Evolutionary conservation across 2,797 vertebrate species (phyloP), one percentile per base, ranked within the genome.

Genomic region (Toxotes lorentzi): DNA sequence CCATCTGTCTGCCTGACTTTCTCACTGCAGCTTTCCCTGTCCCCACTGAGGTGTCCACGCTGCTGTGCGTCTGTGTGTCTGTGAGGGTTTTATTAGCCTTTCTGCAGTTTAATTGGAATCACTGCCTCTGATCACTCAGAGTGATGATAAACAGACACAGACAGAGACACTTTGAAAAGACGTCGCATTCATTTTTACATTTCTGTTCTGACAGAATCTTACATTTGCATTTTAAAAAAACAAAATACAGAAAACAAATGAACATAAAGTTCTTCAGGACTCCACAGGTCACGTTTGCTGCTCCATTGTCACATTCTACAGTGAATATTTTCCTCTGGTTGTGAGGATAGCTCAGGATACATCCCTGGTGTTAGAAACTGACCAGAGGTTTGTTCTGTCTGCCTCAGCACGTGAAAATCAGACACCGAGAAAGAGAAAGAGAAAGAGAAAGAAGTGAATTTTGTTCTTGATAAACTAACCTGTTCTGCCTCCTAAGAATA

Each of bases 1-100:
- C 70, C 65, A 0, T 63, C 74, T 23, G 38, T 48, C 62, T 27
- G 60, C 51, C 45, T 40, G 34, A n/a, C 58, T 54, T 45, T 35
- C 71, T 70, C 59, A 13, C 51, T 68, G 5, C 14, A 40, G 21
- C 53, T 7, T 13, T 34, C 5, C n/a, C 32, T 6, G 47, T 50
- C 50, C 6, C 27, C 27, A 2, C 27, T 30, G 27, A 30, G 27
- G 27, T 30, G 34, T 35, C 14, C 50, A 12, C 56, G 1, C 58
- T 7, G 56, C 11, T 34, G 21, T 13, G 27, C 27, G 4, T 58
- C 38, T 10, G 9, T 10, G 38, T 38, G 9, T 1, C 10, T 10
- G 13, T 19, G 38, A 66, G 45, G 14, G 27, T 68, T 73, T 50
- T 60, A 59, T 64, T 21, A n/a, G 23, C 7, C 10, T 34, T 17